Percentiles rank a stretch among this genome's conserved stretches.
These are phyloP conservation scores for Aethes cnicana DNA, from an alignment of 2,888 invertebrate genomes.

Conservation along the genomic window DNA sequence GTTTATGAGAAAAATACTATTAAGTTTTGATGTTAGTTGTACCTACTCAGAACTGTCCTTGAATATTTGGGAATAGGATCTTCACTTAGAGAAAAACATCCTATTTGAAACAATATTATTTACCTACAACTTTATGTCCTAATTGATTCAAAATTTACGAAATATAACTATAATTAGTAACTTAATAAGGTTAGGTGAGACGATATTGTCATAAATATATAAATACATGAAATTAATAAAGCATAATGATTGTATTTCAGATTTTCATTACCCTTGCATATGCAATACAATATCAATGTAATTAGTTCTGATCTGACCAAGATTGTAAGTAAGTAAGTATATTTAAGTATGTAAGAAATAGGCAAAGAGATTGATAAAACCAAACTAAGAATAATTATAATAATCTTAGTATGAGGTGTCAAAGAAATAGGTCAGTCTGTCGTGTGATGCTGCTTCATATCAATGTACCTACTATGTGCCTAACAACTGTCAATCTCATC, in stretches of 20 bases:
- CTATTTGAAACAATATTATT: slow-evolving; percentile 73
- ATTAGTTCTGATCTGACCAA: no score
- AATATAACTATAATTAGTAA: slow-evolving; percentile 81
- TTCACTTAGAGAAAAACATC: slow-evolving; percentile 60
- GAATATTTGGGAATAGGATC: slow-evolving; percentile 61
- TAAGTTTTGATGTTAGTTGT: slow-evolving; percentile 69
- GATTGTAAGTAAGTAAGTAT: no score
- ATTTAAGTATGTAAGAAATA: no score
- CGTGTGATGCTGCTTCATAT: no score
- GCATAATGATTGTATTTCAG: slow-evolving; percentile 80
- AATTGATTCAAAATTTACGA: slow-evolving; percentile 81
- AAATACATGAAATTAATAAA: slow-evolving; percentile 84
- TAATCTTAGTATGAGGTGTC: no score
- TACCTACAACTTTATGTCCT: slow-evolving; percentile 73
- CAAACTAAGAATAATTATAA: no score
- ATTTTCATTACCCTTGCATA: slow-evolving; percentile 59
- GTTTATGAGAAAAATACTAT: slow-evolving; percentile 57
- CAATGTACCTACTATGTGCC: no score
- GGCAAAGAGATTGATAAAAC: no score
- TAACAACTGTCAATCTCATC: no score
- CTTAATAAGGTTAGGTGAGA: slow-evolving; percentile 83
- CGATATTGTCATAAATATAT: slow-evolving; percentile 84
- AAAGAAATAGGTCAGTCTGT: no score
- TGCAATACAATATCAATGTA: neutral
- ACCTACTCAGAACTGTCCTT: slow-evolving; percentile 62